phyloP scores from a whole-genome alignment of 2,888 invertebrate species.

The Machimus rusticus region DNA sequence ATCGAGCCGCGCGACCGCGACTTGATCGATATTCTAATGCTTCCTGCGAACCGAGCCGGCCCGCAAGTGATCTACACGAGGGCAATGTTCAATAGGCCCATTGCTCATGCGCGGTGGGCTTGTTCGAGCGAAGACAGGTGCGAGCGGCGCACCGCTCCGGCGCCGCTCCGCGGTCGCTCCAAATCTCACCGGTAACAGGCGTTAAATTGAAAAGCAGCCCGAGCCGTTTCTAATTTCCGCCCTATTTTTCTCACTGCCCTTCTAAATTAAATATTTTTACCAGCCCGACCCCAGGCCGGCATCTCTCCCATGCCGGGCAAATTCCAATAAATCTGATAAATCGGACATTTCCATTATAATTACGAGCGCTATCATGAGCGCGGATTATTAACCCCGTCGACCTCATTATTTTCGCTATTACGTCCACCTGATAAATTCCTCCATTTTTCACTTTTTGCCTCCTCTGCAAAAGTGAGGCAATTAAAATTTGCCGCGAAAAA shows the following conservation, averaged over 20 bases:
- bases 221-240: constrained; percentile 25
- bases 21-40: background rate
- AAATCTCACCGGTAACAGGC: background rate
- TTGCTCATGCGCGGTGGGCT: background rate
- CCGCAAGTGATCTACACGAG: background rate
- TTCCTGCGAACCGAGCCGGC: background rate
- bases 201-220: constrained; percentile 25
- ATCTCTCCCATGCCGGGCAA: background rate
- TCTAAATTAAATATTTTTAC: constrained; percentile 12
- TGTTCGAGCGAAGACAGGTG: background rate
- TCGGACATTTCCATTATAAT: constrained; percentile 12
- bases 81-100: background rate
- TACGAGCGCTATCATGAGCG: constrained; percentile 8
- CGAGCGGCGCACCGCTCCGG: background rate
- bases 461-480: constrained; percentile 11
- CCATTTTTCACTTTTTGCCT: constrained; percentile 16
- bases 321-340: constrained; percentile 38
- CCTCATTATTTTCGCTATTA: constrained; percentile 32
- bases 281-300: background rate
- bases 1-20: background rate
- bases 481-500: constrained; percentile 15
- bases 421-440: constrained; percentile 24
- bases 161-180: background rate
- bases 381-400: constrained; percentile 24
- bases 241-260: constrained; percentile 7